Percentiles rank a stretch among this genome's conserved stretches.
Evolutionary conservation across 1,140 invertebrate species (phyloP).

Genomic region (Cyrtorhinus lividipennis): DNA sequence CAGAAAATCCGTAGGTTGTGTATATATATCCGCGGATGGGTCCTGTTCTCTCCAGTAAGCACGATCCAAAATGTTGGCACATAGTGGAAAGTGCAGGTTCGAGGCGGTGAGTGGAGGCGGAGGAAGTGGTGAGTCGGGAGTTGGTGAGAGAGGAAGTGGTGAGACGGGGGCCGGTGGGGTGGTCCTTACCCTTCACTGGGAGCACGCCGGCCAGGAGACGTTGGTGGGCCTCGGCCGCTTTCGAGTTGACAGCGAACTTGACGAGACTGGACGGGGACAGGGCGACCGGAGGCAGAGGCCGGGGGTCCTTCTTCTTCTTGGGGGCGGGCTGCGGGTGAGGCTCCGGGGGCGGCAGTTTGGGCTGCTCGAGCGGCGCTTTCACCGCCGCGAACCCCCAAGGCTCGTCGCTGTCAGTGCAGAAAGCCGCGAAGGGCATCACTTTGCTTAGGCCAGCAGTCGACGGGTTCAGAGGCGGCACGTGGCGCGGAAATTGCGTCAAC

Average conservation of each 20-base stretch:
- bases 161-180: conserved; percentile 5
- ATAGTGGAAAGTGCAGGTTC: too few relatives aligned
- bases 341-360: not conserved
- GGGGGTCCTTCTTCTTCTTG: conserved; percentile 30
- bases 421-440: conserved; percentile 25
- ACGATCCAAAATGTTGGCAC: too few relatives aligned
- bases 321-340: not conserved
- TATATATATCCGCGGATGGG: too few relatives aligned
- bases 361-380: not conserved
- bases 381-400: conserved; percentile 63
- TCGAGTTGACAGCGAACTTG: conserved; percentile 46
- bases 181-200: conserved; percentile 8
- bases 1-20: too few relatives aligned
- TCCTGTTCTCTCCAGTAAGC: too few relatives aligned
- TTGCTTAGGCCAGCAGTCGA: conserved; percentile 16
- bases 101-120: too few relatives aligned
- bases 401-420: conserved; percentile 33
- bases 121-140: not conserved
- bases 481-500: conserved; percentile 25
- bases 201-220: not conserved
- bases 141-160: not conserved
- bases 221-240: conserved; percentile 25
- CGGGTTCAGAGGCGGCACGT: conserved; percentile 17
- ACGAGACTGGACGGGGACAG: conserved; percentile 40
- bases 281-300: conserved; percentile 13